Evolutionary conservation across 2,888 invertebrate species (phyloP).

Genomic region (Apodemia mormo): DNA sequence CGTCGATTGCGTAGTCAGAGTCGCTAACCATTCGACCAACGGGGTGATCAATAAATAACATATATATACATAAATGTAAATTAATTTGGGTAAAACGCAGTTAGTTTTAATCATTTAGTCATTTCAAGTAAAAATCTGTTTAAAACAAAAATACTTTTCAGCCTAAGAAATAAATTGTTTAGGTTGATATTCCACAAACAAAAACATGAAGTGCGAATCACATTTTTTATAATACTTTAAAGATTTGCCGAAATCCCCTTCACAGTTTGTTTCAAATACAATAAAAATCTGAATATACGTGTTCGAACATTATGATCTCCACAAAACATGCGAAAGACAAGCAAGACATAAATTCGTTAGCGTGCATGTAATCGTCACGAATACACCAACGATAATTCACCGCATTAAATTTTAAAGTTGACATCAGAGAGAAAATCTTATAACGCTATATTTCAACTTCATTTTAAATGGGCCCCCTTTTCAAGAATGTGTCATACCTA

Average conservation of each 20-base stretch:
- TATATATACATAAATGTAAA: too few species aligned
- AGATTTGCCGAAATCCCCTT: constrained; percentile 59
- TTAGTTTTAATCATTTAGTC: too few species aligned
- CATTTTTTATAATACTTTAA: constrained; percentile 54
- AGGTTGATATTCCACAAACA: neutral
- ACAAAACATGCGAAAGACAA: constrained; percentile 65
- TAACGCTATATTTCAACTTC: constrained; percentile 68
- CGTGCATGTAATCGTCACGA: constrained; percentile 74
- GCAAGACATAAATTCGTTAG: constrained; percentile 75
- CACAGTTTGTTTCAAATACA: constrained; percentile 62
- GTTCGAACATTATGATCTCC: constrained; percentile 65
- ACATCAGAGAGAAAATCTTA: constrained; percentile 78
- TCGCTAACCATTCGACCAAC: too few species aligned
- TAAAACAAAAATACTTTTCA: neutral
- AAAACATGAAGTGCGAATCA: neutral
- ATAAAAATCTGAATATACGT: constrained; percentile 73
- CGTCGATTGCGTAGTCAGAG: too few species aligned
- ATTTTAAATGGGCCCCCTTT: constrained; percentile 59
- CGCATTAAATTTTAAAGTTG: constrained; percentile 78
- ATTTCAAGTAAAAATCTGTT: neutral
- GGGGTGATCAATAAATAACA: too few species aligned
- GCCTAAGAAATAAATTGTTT: neutral
- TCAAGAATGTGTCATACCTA: constrained; percentile 41
- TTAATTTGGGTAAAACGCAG: too few species aligned
- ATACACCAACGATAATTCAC: constrained; percentile 73